A percentile compares a stretch with the other conserved stretches of the same genome.
Conservation (phyloP, 2,888 invertebrate species). For the Zaprionus lineosus region DNA sequence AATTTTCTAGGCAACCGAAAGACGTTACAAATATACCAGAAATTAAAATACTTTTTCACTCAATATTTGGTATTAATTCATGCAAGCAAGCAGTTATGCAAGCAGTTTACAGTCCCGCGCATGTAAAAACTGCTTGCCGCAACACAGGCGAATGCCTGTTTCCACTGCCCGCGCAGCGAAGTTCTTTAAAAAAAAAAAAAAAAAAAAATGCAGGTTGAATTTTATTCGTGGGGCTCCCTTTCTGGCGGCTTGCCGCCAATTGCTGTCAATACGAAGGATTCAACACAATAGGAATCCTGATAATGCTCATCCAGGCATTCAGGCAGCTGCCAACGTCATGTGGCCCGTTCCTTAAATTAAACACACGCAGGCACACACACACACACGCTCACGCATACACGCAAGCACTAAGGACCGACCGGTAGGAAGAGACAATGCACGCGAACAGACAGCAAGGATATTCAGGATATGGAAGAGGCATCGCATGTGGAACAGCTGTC, state of each 20-base stretch:
- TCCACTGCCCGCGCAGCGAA: too few species aligned
- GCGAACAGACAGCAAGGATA: constrained; percentile 31
- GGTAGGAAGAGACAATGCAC: constrained; percentile 15
- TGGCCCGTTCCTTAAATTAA: constrained; percentile 42
- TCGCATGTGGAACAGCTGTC: constrained; percentile 46
- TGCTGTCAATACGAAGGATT: constrained; percentile 7
- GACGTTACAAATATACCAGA: too few species aligned
- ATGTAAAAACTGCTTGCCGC: too few species aligned
- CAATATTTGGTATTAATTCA: too few species aligned
- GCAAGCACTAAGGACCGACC: constrained; percentile 28
- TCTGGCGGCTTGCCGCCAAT: constrained; percentile 27
- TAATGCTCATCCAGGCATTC: constrained; percentile 19
- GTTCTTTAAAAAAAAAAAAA: too few species aligned
- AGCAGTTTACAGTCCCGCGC: too few species aligned
- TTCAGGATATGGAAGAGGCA: constrained; percentile 1
- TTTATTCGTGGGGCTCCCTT: constrained; percentile 11
- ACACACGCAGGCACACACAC: constrained; percentile 6
- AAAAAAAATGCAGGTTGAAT: too few species aligned
- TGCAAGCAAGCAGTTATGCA: constrained; percentile 19
- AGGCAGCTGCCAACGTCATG: constrained; percentile 55
- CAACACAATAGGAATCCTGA: constrained; percentile 32
- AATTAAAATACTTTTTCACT: too few species aligned
- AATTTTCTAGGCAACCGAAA: too few species aligned
- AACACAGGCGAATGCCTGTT: too few species aligned
- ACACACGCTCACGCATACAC: too few species aligned